phyloP scores from a whole-genome alignment of 2,797 vertebrate genomes.

The Poecilia gillii region DNA sequence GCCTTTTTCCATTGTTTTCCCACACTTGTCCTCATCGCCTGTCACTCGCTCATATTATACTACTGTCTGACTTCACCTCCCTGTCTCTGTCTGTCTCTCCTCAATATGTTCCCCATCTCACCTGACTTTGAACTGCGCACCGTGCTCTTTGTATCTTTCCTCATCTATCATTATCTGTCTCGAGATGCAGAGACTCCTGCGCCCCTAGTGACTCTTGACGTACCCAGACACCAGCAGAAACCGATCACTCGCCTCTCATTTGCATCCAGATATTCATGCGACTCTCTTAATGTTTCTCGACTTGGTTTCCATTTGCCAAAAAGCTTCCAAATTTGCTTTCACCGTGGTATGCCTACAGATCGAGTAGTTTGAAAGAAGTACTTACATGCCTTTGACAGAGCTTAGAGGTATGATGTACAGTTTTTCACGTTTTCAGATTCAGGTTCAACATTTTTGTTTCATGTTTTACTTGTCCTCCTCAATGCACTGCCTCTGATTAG shows the following conservation, averaged over 20 bases:
- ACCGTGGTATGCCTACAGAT: conserved; percentile 32
- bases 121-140: conserved; percentile 66
- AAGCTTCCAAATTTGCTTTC: conserved; percentile 18
- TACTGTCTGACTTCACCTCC: conserved; percentile 55
- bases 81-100: conserved; percentile 39
- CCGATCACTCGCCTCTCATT: conserved; percentile 50
- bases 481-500: not conserved
- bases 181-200: conserved; percentile 21
- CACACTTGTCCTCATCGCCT: conserved; percentile 40
- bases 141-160: conserved; percentile 45
- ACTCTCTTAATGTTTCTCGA: conserved; percentile 42
- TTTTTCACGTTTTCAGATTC: not conserved
- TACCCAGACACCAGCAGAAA: conserved; percentile 45
- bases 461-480: not conserved
- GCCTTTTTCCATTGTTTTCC: conserved; percentile 37
- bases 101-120: conserved; percentile 55
- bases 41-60: conserved; percentile 45
- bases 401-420: not conserved
- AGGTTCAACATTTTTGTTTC: not conserved
- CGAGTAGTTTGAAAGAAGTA: not conserved
- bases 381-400: not conserved
- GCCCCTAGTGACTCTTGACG: conserved; percentile 49
- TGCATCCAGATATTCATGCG: conserved; percentile 40
- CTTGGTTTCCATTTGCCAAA: conserved; percentile 23
- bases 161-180: conserved; percentile 59